These are phyloP conservation scores for Brachyptera putata DNA, from an alignment of 2,888 invertebrate genomes.

Conservation along the genomic window DNA sequence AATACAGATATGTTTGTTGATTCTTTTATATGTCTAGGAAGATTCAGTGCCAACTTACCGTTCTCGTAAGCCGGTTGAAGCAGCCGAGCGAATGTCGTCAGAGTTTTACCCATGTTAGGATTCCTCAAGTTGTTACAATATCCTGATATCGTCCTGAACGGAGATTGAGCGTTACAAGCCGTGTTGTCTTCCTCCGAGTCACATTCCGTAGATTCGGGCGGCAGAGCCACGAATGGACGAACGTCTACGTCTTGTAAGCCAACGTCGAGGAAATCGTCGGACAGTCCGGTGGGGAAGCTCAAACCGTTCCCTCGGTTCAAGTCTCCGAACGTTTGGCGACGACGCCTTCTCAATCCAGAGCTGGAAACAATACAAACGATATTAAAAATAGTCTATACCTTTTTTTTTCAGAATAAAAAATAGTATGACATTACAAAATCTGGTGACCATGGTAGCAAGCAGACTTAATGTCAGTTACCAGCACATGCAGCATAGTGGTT, in stretches of 20 bases:
- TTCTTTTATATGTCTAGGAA: too few relatives aligned
- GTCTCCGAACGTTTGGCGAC: slow-evolving; percentile 72
- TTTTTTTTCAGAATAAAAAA: too few relatives aligned
- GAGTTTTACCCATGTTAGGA: slow-evolving; percentile 75
- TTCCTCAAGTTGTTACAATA: slow-evolving; percentile 85
- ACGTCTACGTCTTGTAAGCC: slow-evolving; percentile 76
- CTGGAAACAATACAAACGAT: neutral
- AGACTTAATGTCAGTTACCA: too few relatives aligned
- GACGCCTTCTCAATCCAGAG: slow-evolving; percentile 48
- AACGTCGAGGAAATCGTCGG: slow-evolving; percentile 61
- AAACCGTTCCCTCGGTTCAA: slow-evolving; percentile 49
- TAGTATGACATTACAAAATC: too few relatives aligned
- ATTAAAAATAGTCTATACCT: too few relatives aligned
- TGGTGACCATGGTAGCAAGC: too few relatives aligned
- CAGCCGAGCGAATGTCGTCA: slow-evolving; percentile 79
- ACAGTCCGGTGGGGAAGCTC: slow-evolving; percentile 42
- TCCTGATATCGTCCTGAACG: slow-evolving; percentile 66
- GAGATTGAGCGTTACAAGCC: slow-evolving; percentile 62
- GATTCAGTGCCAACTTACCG: too few relatives aligned
- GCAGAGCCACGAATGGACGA: slow-evolving; percentile 61
- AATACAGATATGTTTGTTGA: too few relatives aligned
- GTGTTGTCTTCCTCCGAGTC: slow-evolving; percentile 67
- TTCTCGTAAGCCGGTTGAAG: slow-evolving; percentile 85
- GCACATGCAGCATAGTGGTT: too few relatives aligned
- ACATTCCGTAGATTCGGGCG: slow-evolving; percentile 57